A percentile compares a stretch with the other conserved stretches of the same genome.
Conservation (phyloP, 2,888 invertebrate species). For the Eristalis arbustorum region DNA sequence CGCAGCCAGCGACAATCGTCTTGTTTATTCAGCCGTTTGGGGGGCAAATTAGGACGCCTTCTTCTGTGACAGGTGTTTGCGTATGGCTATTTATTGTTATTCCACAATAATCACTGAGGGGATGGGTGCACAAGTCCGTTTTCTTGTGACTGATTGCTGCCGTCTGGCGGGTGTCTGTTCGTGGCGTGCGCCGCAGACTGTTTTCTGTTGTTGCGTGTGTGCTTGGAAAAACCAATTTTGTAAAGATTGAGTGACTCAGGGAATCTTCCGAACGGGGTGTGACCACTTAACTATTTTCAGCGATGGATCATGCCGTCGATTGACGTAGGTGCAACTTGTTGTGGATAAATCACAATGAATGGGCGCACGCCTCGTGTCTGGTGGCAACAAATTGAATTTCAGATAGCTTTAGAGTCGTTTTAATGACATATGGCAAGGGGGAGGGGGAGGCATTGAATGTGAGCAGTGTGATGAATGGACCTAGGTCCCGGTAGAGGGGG, state of each 20-base stretch:
- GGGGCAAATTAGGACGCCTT: background rate
- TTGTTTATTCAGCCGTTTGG: background rate
- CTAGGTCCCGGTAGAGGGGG: no score
- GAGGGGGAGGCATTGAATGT: no score
- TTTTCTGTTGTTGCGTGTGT: background rate
- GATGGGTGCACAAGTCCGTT: background rate
- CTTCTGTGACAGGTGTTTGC: background rate
- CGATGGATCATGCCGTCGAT: background rate
- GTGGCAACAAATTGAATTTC: no score
- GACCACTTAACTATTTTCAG: slow-evolving; percentile 8
- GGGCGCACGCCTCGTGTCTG: background rate
- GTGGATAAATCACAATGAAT: background rate
- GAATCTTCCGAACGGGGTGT: background rate
- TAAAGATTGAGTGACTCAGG: background rate
- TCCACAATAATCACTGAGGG: background rate
- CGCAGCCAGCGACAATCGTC: background rate
- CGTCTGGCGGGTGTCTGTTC: background rate
- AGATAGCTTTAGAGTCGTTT: no score
- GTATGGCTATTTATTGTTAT: background rate
- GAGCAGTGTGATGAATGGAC: no score
- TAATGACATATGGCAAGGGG: no score
- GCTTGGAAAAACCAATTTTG: background rate
- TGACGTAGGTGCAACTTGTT: slow-evolving; percentile 18
- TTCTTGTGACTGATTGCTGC: background rate
- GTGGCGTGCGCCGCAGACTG: background rate